Evolutionary conservation across 2,888 invertebrate genomes (phyloP).

Genomic region (Ryuthela nishihirai): DNA sequence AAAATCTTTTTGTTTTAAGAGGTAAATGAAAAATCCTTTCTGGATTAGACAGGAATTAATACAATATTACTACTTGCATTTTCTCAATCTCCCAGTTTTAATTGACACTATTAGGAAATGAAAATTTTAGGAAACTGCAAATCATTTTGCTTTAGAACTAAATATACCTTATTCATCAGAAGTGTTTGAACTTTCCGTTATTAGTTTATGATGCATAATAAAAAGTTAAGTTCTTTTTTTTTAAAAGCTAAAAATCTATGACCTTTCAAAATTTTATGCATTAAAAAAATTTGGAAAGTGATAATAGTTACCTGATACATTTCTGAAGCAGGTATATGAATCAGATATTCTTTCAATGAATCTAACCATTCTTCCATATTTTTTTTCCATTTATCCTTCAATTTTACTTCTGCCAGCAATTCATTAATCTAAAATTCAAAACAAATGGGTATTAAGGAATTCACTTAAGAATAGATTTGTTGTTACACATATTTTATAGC

Average conservation of each 20-base stretch:
- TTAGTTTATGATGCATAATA: neutral
- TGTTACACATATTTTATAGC: neutral
- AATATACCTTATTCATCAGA: neutral
- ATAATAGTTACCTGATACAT: conserved; percentile 49
- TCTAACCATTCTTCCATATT: conserved; percentile 14
- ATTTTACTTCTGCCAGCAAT: conserved; percentile 24
- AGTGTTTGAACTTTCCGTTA: neutral
- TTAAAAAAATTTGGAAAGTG: neutral
- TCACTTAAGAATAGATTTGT: neutral
- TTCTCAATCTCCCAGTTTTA: too few species aligned
- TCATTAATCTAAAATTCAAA: conserved; percentile 26
- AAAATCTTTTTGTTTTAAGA: too few species aligned
- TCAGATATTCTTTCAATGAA: conserved; percentile 9
- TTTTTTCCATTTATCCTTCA: neutral
- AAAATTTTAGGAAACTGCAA: too few species aligned
- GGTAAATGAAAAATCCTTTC: too few species aligned
- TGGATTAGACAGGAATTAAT: too few species aligned
- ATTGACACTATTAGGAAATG: too few species aligned
- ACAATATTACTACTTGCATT: too few species aligned
- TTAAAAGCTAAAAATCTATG: neutral
- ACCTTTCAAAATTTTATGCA: neutral
- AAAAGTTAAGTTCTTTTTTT: neutral
- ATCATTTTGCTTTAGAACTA: too few species aligned
- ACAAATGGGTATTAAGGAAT: neutral
- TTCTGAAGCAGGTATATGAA: conserved; percentile 7